These are phyloP conservation scores for Lithosia quadra DNA, from an alignment of 2,888 invertebrate species.

Conservation along the genomic window DNA sequence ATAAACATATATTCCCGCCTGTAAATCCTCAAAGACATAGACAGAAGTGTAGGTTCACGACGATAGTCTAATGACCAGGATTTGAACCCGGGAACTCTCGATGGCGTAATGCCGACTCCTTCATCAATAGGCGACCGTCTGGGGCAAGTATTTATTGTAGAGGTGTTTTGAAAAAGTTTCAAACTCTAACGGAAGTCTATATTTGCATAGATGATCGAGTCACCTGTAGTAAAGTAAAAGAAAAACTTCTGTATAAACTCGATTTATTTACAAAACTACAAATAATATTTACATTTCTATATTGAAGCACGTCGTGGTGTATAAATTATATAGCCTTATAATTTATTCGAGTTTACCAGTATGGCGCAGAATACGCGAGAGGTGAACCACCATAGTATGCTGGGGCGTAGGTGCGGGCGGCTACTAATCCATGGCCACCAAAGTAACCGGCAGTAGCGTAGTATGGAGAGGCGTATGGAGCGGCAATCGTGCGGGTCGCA, in stretches of 20 bases:
- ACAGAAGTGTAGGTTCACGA: no score
- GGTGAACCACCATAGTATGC: constrained; percentile 55
- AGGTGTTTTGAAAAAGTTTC: no score
- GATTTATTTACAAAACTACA: constrained; percentile 61
- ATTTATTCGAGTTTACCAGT: constrained; percentile 65
- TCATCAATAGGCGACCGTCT: no score
- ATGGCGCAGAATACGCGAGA: constrained; percentile 67
- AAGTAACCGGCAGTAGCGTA: constrained; percentile 34
- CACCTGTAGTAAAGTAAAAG: not conserved
- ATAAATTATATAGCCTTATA: constrained; percentile 44
- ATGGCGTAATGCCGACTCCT: no score
- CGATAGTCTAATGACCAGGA: no score
- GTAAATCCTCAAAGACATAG: not conserved
- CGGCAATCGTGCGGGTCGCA: constrained; percentile 44
- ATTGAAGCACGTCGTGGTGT: constrained; percentile 65
- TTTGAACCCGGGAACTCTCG: no score
- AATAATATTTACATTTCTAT: constrained; percentile 68
- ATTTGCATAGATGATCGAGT: no score
- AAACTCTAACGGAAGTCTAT: no score
- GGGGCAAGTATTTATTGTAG: no score
- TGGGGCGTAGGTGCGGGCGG: constrained; percentile 51
- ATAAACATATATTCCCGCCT: not conserved
- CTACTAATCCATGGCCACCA: constrained; percentile 40
- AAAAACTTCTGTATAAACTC: not conserved
- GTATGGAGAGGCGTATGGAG: constrained; percentile 46